Evolutionary conservation across 1,140 invertebrate species (phyloP).

Genomic region (Drosophila truncata): DNA sequence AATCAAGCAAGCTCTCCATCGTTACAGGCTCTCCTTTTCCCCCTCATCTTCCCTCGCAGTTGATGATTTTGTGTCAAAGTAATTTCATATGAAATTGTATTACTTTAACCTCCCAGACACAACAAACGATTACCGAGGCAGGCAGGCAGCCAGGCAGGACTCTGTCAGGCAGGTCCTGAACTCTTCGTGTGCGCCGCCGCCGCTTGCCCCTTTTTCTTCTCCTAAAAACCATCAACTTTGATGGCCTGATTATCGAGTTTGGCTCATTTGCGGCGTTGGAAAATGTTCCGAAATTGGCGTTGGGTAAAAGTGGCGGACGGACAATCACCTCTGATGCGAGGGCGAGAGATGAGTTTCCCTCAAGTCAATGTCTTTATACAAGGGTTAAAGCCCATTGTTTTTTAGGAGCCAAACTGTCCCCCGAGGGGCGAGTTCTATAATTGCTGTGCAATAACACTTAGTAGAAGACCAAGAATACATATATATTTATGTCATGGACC

Average conservation of each 20-base stretch:
- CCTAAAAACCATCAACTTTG: slow-evolving; percentile 65
- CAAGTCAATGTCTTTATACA: slow-evolving; percentile 1
- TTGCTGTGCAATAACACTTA: slow-evolving; percentile 8
- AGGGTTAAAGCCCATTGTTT: background rate
- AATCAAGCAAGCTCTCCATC: background rate
- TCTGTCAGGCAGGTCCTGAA: slow-evolving; percentile 4
- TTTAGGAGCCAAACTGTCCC: background rate
- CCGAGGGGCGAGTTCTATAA: background rate
- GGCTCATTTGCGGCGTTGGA: slow-evolving; percentile 60
- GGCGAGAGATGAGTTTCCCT: background rate
- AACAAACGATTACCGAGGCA: slow-evolving; percentile 60
- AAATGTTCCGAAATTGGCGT: slow-evolving; percentile 25
- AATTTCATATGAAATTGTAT: slow-evolving; percentile 73
- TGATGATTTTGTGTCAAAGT: slow-evolving; percentile 54
- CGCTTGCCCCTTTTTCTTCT: slow-evolving; percentile 12
- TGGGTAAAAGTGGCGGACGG: slow-evolving; percentile 17
- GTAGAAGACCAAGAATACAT: too few species aligned
- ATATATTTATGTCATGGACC: background rate
- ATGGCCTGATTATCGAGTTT: slow-evolving; percentile 77
- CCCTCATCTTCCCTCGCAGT: background rate
- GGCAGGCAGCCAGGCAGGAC: background rate
- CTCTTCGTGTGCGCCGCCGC: slow-evolving; percentile 13
- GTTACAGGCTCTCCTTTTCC: too few species aligned
- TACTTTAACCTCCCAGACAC: slow-evolving; percentile 60
- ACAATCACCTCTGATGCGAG: slow-evolving; percentile 25